Conservation (phyloP, 2,888 invertebrate species). For the Eupithecia vulgata region DNA sequence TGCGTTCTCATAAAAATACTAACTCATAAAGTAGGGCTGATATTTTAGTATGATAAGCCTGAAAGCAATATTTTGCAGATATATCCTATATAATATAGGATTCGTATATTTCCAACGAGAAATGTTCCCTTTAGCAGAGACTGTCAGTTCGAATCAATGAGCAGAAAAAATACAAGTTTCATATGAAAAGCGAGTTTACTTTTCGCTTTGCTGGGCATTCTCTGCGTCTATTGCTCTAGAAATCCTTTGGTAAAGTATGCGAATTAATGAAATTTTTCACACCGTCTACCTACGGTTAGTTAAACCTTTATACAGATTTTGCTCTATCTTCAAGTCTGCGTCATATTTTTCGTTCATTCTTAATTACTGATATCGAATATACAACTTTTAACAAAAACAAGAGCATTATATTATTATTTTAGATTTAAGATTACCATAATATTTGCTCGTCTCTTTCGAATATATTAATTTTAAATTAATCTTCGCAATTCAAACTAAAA, state of each 20-base stretch:
- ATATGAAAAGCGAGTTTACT: conserved; percentile 50
- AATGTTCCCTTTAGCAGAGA: conserved; percentile 49
- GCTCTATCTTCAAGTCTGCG: too few relatives aligned
- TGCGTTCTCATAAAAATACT: not conserved
- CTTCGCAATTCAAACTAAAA: too few relatives aligned
- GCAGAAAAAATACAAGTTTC: conserved; percentile 57
- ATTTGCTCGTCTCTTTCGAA: too few relatives aligned
- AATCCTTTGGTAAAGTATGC: not conserved
- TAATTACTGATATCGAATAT: too few relatives aligned
- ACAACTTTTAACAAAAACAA: too few relatives aligned
- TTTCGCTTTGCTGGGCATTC: conserved; percentile 29
- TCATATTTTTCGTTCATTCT: too few relatives aligned
- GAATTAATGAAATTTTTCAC: not conserved
- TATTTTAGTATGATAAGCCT: not conserved
- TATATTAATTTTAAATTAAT: too few relatives aligned
- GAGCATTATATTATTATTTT: too few relatives aligned
- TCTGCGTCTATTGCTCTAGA: not conserved
- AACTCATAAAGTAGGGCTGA: not conserved
- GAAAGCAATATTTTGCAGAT: not conserved
- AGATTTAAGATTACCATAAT: too few relatives aligned
- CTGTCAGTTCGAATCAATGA: conserved; percentile 50
- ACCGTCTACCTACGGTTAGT: not conserved
- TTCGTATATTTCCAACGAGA: conserved; percentile 2
- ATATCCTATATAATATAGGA: conserved; percentile 4
- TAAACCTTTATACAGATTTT: not conserved